Evolutionary conservation across 2,113 vertebrate species (phyloP).

Genomic region (Origma solitaria): DNA sequence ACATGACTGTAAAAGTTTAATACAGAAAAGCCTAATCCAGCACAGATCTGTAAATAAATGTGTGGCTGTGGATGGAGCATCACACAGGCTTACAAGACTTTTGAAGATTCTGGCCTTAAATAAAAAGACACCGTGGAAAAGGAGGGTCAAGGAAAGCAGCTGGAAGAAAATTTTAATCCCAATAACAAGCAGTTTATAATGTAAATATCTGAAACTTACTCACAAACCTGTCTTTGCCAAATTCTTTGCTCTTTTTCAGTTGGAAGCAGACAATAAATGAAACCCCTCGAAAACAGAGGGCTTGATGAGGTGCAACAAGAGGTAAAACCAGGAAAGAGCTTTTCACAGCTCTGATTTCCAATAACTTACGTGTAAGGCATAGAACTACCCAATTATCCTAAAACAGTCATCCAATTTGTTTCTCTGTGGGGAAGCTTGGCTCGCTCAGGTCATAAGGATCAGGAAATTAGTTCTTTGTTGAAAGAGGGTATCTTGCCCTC

Average conservation of each 20-base stretch:
- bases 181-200: background rate
- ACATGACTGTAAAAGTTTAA: background rate
- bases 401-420: slow-evolving; percentile 65
- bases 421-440: slow-evolving; percentile 56
- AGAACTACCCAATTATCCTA: slow-evolving; percentile 59
- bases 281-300: background rate
- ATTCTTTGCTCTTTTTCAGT: slow-evolving; percentile 21
- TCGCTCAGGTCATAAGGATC: slow-evolving; percentile 23
- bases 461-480: slow-evolving; percentile 48
- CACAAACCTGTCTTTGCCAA: background rate
- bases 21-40: background rate
- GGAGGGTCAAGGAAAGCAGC: background rate
- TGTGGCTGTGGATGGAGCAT: background rate
- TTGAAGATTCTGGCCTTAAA: background rate
- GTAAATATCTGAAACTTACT: background rate
- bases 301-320: background rate
- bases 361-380: slow-evolving; percentile 42
- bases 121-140: background rate
- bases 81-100: background rate
- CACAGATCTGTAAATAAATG: background rate
- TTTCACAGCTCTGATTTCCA: slow-evolving; percentile 53
- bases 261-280: background rate
- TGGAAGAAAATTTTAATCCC: background rate
- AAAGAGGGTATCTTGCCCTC: background rate
- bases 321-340: slow-evolving; percentile 14